Base-by-base conservation (phyloP, 2,797 vertebrate genomes). In the Urocyon cinereoargenteus region DNA sequence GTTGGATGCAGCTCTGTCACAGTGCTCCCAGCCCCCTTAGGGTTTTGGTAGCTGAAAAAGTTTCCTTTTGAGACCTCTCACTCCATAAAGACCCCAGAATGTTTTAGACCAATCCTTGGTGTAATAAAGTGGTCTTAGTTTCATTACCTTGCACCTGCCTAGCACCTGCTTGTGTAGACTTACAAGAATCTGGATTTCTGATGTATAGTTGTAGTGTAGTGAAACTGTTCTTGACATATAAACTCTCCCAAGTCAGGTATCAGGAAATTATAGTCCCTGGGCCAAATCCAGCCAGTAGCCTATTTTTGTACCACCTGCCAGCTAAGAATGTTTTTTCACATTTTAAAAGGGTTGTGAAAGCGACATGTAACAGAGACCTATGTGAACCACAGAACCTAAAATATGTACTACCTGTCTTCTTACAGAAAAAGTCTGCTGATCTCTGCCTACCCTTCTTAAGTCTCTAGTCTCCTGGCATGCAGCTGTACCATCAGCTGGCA, bases 311-410 rank as follows among this genome's bases (percentile, higher is more conserved):
- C 21, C 92, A 40, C 36, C 96, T 86, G 2, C 28, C 40, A 91
- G 45, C 72, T 73, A 75, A 94, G n/a, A 94, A 53, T 92, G 26
- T 57, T 81, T 87, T 94, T 73, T 88, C 77, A 66, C 26, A 3
- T 88, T 73, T 93, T 91, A 77, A 87, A 91, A 87, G 21, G 16
- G 34, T 93, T 92, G 6, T 95, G 12, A 78, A 91, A 97, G 85
- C 59, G 93, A 86, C 57, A 22, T 45, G 31, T 55, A 40, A 53
- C 36, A 77, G 16, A 96, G 26, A 94, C 59, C 53, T 49, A 3
- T 57, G 51, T 86, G 31, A 66, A 19, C 45, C 66, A 61, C 53
- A 81, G 49, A 73, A 11, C 31, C 59, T 94, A 51, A 94, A 81
- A 31, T 84, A 87, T 62, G 86, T 79, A 72, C 59, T 78, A 1